Percentiles rank a stretch among this genome's conserved stretches.
Conservation (phyloP, 2,797 vertebrate genomes). For the Dendrocincla tyrannina region DNA sequence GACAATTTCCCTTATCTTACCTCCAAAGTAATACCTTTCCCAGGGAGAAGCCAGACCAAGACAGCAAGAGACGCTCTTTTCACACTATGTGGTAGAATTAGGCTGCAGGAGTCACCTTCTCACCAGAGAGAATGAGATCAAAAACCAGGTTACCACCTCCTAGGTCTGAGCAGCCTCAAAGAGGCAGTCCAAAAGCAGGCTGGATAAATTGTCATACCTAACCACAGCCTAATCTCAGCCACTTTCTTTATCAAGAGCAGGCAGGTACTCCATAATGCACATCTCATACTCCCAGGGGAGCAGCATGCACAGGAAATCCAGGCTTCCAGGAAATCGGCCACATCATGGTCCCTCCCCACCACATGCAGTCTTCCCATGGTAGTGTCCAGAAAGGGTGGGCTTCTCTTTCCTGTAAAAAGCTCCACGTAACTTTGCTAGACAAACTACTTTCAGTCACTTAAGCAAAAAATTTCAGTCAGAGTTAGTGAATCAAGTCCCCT, state of each 20-base stretch:
- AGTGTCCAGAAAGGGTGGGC: not conserved
- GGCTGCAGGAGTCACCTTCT: not conserved
- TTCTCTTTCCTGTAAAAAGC: not conserved
- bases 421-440: not conserved
- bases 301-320: not conserved
- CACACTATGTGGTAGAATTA: not conserved
- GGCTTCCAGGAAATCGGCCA: conserved; percentile 1
- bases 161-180: not conserved
- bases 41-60: not conserved
- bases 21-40: not conserved
- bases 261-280: not conserved
- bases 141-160: not conserved
- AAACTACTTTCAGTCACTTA: not conserved
- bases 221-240: not conserved
- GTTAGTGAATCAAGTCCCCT: not conserved
- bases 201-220: not conserved
- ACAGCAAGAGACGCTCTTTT: not conserved
- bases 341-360: not conserved
- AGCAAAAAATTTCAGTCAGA: not conserved
- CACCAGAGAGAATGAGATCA: not conserved
- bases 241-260: not conserved
- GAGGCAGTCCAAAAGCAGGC: not conserved
- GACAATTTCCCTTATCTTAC: not conserved
- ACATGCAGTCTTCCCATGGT: not conserved
- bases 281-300: not conserved